Evolutionary conservation across 1,140 invertebrate genomes (phyloP).

Genomic region (Nixonia krombeini): DNA sequence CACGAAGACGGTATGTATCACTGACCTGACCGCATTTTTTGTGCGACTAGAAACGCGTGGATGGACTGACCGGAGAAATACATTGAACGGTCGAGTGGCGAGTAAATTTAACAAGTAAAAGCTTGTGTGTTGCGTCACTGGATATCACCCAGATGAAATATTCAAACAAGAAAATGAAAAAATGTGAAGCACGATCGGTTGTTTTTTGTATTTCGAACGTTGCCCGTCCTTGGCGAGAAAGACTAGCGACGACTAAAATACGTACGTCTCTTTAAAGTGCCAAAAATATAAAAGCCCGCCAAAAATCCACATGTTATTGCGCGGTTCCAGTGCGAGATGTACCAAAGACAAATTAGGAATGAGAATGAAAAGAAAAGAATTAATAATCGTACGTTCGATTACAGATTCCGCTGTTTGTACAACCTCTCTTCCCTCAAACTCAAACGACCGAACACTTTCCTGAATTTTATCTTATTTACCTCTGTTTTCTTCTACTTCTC

Average conservation of each 20-base stretch:
- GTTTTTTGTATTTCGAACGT: slow-evolving; percentile 26
- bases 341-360: slow-evolving; percentile 45
- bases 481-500: no score
- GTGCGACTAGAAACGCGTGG: slow-evolving; percentile 39
- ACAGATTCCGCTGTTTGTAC: slow-evolving; percentile 61
- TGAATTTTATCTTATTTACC: slow-evolving; percentile 28
- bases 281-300: slow-evolving; percentile 74
- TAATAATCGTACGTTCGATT: slow-evolving; percentile 59
- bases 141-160: no score
- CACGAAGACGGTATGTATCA: slow-evolving; percentile 98
- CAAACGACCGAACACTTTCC: slow-evolving; percentile 42
- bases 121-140: no score
- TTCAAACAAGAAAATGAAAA: neutral
- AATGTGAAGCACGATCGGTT: neutral
- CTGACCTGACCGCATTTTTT: slow-evolving; percentile 53
- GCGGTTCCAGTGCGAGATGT: slow-evolving; percentile 59
- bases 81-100: slow-evolving; percentile 1
- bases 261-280: slow-evolving; percentile 55
- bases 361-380: slow-evolving; percentile 26
- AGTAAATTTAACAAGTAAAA: no score
- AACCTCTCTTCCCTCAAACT: slow-evolving; percentile 46
- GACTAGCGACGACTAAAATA: slow-evolving; percentile 41
- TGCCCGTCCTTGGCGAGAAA: slow-evolving; percentile 26
- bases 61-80: slow-evolving; percentile 39
- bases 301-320: slow-evolving; percentile 60